phyloP scores from a whole-genome alignment of 2,888 invertebrate genomes.

The Iselma pallidipennis region DNA sequence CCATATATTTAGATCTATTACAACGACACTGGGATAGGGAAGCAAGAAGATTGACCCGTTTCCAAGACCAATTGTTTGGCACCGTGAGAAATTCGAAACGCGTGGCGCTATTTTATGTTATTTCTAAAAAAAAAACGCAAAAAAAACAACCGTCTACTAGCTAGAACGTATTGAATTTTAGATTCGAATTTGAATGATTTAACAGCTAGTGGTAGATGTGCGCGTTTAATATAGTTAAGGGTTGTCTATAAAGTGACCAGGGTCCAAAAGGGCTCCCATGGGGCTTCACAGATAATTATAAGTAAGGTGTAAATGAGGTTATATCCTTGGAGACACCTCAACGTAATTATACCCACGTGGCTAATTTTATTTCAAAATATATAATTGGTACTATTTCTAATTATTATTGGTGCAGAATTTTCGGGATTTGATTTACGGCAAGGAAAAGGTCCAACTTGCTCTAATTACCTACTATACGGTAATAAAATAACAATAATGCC shows the following conservation, averaged over 20 bases:
- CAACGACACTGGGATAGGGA: slow-evolving; percentile 14
- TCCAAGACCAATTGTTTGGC: slow-evolving; percentile 7
- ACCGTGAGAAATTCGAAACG: slow-evolving; percentile 27
- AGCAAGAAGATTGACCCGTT: slow-evolving; percentile 21
- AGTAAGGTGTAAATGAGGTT: slow-evolving; percentile 41
- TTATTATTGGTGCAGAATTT: slow-evolving; percentile 15
- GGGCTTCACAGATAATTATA: slow-evolving; percentile 38
- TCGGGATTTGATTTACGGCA: slow-evolving; percentile 12
- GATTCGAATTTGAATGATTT: slow-evolving; percentile 15
- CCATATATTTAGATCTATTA: slow-evolving; percentile 21
- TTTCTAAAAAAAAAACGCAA: not conserved
- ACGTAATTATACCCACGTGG: slow-evolving; percentile 34
- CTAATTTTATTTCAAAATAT: slow-evolving; percentile 30
- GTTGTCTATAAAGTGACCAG: slow-evolving; percentile 34
- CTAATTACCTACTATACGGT: too few relatives aligned
- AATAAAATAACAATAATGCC: too few relatives aligned
- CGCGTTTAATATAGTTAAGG: slow-evolving; percentile 24
- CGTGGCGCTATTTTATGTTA: slow-evolving; percentile 10
- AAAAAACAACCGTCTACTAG: not conserved
- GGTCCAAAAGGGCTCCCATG: slow-evolving; percentile 35
- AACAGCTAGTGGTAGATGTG: not conserved
- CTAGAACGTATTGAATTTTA: not conserved
- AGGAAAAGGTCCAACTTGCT: not conserved
- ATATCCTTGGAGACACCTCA: slow-evolving; percentile 33
- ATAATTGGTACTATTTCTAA: slow-evolving; percentile 11